Evolutionary conservation across 2,797 vertebrate species (phyloP).

Genomic region (Pristis pectinata): DNA sequence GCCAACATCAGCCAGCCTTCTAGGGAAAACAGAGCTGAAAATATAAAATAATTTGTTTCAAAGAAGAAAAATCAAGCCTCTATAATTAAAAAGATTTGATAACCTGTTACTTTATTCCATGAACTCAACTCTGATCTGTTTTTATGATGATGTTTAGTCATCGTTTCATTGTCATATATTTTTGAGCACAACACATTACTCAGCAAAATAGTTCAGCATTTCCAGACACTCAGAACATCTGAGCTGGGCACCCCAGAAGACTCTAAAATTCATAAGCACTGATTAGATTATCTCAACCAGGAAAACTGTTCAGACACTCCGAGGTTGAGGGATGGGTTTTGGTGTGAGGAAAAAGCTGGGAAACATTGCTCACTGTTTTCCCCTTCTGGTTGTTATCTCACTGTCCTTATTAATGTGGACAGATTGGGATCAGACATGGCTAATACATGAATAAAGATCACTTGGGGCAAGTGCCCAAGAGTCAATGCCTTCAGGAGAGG

Average conservation of each 20-base stretch:
- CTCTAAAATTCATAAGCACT: not conserved
- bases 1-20: not conserved
- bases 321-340: not conserved
- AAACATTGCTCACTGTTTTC: not conserved
- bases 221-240: not conserved
- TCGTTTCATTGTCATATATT: not conserved
- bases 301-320: not conserved
- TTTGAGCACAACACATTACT: not conserved
- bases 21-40: not conserved
- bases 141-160: not conserved
- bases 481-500: constrained; percentile 28
- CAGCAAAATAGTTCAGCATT: not conserved
- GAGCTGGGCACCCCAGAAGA: not conserved
- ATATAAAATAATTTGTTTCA: not conserved
- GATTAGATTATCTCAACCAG: not conserved
- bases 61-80: not conserved
- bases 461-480: not conserved
- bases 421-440: not conserved
- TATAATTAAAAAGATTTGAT: not conserved
- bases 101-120: not conserved
- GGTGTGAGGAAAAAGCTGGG: not conserved
- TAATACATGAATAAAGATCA: not conserved
- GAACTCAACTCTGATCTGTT: not conserved
- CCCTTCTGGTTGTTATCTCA: not conserved
- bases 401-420: not conserved